Conservation (phyloP, 2,113 vertebrate species). For the Oceanodroma tethys region DNA sequence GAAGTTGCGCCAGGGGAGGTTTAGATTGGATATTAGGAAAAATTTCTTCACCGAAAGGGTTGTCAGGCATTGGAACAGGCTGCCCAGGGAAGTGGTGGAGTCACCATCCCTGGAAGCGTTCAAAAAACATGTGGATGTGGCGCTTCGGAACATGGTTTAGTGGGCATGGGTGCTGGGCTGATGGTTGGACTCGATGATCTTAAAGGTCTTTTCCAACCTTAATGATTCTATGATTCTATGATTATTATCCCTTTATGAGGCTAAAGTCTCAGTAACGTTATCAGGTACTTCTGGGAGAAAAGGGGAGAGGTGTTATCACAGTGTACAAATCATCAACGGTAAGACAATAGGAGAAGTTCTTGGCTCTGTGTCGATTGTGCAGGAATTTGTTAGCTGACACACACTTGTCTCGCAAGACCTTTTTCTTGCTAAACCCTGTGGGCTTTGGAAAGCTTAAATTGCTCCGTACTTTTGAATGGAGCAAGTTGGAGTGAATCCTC, state of each 20-base stretch:
- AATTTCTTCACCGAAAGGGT: too few relatives aligned
- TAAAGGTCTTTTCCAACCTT: too few relatives aligned
- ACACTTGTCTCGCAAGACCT: neutral
- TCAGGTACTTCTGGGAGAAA: neutral
- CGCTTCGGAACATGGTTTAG: too few relatives aligned
- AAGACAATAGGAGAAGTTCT: neutral
- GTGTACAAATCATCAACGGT: neutral
- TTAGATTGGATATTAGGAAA: too few relatives aligned
- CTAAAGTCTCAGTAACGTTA: neutral
- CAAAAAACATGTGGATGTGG: too few relatives aligned
- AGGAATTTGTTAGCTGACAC: neutral
- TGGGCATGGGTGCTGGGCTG: too few relatives aligned
- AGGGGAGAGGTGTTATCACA: neutral
- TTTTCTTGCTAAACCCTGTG: neutral
- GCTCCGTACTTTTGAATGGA: neutral
- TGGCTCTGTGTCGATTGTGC: neutral
- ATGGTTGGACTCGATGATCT: too few relatives aligned
- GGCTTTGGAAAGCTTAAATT: neutral
- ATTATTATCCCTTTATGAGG: neutral
- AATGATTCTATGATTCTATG: too few relatives aligned
- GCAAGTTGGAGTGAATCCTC: neutral
- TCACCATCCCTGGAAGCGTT: too few relatives aligned
- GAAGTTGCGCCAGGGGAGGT: too few relatives aligned
- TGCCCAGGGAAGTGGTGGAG: too few relatives aligned
- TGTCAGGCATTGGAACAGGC: too few relatives aligned